Evolutionary conservation across 2,888 invertebrate genomes (phyloP), one percentile per base, ranked within the genome.

Genomic region (Entomobrya multifasciata): DNA sequence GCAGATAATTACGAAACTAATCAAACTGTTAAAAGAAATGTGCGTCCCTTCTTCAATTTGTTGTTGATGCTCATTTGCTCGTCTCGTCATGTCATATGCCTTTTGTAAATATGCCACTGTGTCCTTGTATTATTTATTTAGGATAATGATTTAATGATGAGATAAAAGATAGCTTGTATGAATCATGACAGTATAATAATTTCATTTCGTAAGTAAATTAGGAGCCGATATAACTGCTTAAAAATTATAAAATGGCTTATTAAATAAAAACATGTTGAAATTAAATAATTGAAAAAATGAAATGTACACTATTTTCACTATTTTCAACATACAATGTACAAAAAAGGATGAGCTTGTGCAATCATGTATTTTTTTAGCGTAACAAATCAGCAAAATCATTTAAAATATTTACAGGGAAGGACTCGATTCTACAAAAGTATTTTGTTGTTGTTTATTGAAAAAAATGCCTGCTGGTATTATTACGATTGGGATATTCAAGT

Each of bases 101-200:
- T n/a, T n/a, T n/a, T n/a, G n/a, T n/a, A n/a, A n/a, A n/a, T n/a
- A n/a, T n/a, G n/a, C n/a, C n/a, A n/a, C 60, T 1, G 11, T 27
- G 11, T 60, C 5, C 25, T 20, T 57, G 52, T 27, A 15, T 27
- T 36, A 49, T 49, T 15, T 65, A 36, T 36, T 30, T 17, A 30
- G 30, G 65, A 13, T 25, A 6, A 27, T 17, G 52, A 17, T 22
- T 1, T 20, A n/a, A 65, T 15, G 65, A 65, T 65, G 65, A 65
- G 65, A 17, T 36, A n/a, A n/a, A n/a, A n/a, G n/a, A n/a, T 44
- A 44, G 44, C 44, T 10, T 44, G 5, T 4, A 41, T 41, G 25
- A 57, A 25, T 15, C 17, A n/a, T 72, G 72, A 52, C 65, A 65
- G 36, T 36, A 36, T 67, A 67, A 67, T 74, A 55, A 74, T 74